Base-by-base conservation (phyloP, 2,113 vertebrate species). In the Petrocephalus microphthalmus region DNA sequence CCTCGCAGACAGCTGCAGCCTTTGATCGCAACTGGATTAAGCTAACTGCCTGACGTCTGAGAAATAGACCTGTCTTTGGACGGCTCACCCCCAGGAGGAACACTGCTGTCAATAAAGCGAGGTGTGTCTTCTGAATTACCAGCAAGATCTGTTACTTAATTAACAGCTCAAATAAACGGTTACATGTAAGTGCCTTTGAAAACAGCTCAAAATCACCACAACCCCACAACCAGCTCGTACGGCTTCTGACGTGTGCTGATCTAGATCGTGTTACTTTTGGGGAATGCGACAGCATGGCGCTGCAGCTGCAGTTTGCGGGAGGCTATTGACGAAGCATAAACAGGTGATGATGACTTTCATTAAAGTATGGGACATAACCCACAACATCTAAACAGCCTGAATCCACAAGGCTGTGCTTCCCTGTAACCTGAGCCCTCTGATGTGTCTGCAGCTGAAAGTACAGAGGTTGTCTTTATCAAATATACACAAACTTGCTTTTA, bases 381-480 rank as follows among this genome's bases (percentile, higher is more conserved):
- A 37, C 20, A 42, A 33, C 8, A 29, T 86, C 42, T 19, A 86
- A 52, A 64, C 37, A 60, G 7, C 54, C 19, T n/a, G 85, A 60
- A 64, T 6, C 54, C 54, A 64, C 33, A 64, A 45, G 53, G 56
- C 56, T 49, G 49, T 45, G 64, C 45, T 42, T 11, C 11, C 22
- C n/a, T 53, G 33, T 71, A 89, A 74, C 57, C 19, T 51, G 37
- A 71, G 37, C 52, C 33, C 37, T 45, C 64, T 52, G 17, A 37
- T 87, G 82, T 64, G 82, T 19, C 60, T 88, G 88, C 87, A 90
- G 78, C 84, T 90, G 84, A 87, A 49, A 53, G 47, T 52, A 49
- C 71, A 45, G 85, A 60, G 54, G 17, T 56, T 83, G 25, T 33
- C 6, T 60, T 90, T 57, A 88, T 88, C 45, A 88, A 86, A 88